These are phyloP conservation scores for Ibidorhyncha struthersii DNA, from an alignment of 2,113 vertebrate genomes.

Conservation along the genomic window DNA sequence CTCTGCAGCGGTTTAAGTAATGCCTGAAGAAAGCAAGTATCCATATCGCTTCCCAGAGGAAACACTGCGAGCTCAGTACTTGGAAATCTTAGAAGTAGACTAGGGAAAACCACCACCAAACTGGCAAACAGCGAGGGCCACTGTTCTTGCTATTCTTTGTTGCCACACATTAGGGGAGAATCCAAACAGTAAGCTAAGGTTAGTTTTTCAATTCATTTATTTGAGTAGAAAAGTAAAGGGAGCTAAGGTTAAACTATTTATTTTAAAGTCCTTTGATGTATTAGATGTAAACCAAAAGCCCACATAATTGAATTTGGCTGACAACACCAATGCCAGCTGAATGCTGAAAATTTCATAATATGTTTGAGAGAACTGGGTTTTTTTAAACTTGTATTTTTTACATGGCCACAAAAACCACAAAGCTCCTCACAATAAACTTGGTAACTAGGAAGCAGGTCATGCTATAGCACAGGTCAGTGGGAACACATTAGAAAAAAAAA, in stretches of 20 bases:
- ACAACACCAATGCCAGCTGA: neutral
- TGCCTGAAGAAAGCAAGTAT: neutral
- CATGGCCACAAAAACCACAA: neutral
- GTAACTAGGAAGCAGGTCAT: neutral
- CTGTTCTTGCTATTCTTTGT: neutral
- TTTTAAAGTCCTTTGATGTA: neutral
- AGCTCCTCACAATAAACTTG: neutral
- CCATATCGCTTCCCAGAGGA: neutral
- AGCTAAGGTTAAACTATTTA: neutral
- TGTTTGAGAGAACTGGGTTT: neutral
- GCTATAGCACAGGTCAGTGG: neutral
- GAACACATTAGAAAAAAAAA: neutral
- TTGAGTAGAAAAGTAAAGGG: neutral
- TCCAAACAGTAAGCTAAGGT: no score
- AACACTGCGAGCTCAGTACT: neutral
- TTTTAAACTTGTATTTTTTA: neutral
- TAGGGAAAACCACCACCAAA: fast-evolving
- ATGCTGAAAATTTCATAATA: neutral
- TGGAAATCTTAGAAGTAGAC: neutral
- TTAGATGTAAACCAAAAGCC: neutral
- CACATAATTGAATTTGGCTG: neutral
- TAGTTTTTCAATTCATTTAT: neutral
- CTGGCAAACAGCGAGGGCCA: neutral
- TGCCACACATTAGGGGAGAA: no score
- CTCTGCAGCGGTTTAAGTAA: neutral